Conservation (phyloP, 2,797 vertebrate genomes). For the Artibeus lituratus region DNA sequence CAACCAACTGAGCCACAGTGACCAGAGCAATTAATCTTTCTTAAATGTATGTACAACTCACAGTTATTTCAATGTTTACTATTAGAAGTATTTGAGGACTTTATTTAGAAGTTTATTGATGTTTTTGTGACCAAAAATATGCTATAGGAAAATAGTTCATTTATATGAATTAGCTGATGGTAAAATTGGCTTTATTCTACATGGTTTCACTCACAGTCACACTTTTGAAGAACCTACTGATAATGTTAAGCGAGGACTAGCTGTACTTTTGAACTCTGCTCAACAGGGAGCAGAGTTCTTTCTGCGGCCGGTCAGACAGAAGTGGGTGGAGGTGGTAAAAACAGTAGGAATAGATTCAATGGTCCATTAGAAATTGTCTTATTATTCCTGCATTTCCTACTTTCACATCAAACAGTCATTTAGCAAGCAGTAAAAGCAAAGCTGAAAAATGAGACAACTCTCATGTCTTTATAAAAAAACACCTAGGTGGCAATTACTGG, state of each 20-base stretch:
- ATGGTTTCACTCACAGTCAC: neutral
- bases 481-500: neutral
- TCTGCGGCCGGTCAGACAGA: neutral
- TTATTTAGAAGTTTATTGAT: neutral
- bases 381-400: neutral
- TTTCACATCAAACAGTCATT: conserved; percentile 11
- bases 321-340: neutral
- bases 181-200: neutral
- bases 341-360: neutral
- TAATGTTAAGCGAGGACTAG: neutral
- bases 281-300: neutral
- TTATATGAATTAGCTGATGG: neutral
- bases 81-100: neutral
- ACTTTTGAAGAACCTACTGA: neutral
- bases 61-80: neutral
- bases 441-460: neutral
- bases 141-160: neutral
- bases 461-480: conserved; percentile 28
- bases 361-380: neutral
- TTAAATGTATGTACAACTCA: neutral
- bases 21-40: neutral
- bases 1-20: neutral
- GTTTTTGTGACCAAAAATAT: neutral
- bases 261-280: neutral
- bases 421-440: conserved; percentile 9